These are phyloP conservation scores for Lepus americanus DNA, from an alignment of 2,113 vertebrate species.

Conservation along the genomic window DNA sequence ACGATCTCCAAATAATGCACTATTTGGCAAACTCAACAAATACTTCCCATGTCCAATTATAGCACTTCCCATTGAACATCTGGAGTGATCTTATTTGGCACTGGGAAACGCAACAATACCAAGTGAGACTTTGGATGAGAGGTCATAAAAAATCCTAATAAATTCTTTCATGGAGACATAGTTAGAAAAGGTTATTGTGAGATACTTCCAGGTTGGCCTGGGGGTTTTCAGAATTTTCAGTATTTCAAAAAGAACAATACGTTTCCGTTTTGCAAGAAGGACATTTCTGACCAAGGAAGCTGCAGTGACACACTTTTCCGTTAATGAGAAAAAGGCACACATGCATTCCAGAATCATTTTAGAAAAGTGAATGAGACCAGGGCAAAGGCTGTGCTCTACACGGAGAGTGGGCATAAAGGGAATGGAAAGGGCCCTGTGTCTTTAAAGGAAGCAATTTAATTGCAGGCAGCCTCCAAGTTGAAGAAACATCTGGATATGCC, in stretches of 20 bases:
- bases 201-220: not conserved
- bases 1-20: not conserved
- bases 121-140: not conserved
- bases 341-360: not conserved
- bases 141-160: slow-evolving; percentile 42
- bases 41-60: not conserved
- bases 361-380: slow-evolving; percentile 13
- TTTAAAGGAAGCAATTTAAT: slow-evolving; percentile 81
- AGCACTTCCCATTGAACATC: slow-evolving; percentile 19
- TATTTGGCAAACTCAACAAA: not conserved
- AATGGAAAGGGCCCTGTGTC: slow-evolving; percentile 66
- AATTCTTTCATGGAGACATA: slow-evolving; percentile 6
- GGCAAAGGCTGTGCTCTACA: not conserved
- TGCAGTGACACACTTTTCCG: slow-evolving; percentile 73
- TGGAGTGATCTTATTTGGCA: not conserved
- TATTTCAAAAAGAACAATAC: slow-evolving; percentile 28
- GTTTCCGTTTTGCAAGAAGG: slow-evolving; percentile 76
- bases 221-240: not conserved
- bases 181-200: not conserved
- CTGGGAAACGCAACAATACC: slow-evolving; percentile 8
- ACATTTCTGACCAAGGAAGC: slow-evolving; percentile 80
- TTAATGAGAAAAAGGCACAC: slow-evolving; percentile 66
- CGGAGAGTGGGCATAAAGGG: not conserved
- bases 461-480: slow-evolving; percentile 69
- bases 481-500: slow-evolving; percentile 83